These are phyloP conservation scores for Saccostrea cuccullata DNA, from an alignment of 1,140 invertebrate species.

Conservation along the genomic window DNA sequence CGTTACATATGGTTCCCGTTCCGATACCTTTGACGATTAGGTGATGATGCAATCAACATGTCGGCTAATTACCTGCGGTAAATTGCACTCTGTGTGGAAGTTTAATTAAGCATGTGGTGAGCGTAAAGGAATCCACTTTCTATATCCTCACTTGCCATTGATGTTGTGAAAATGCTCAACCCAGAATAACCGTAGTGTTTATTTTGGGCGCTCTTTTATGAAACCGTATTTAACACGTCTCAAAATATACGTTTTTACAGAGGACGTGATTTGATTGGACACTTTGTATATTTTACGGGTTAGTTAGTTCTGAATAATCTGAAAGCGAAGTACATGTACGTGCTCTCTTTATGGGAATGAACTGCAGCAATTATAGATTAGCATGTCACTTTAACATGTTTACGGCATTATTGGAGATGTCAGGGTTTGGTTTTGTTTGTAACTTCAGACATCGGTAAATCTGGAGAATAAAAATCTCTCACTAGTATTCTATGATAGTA, in stretches of 20 bases:
- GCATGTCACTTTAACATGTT: background rate
- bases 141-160: background rate
- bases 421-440: background rate
- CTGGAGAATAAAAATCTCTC: no score
- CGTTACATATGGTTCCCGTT: background rate
- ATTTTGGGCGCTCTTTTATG: background rate
- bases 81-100: background rate
- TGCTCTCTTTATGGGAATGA: background rate
- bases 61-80: background rate
- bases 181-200: background rate
- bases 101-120: constrained; percentile 11
- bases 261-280: background rate
- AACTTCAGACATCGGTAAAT: no score
- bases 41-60: constrained; percentile 10
- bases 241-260: background rate
- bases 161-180: constrained; percentile 7
- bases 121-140: background rate
- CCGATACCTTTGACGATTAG: background rate
- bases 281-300: background rate
- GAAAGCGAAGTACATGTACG: background rate
- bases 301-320: background rate
- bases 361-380: background rate
- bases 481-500: no score
- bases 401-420: background rate
- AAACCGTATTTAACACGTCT: background rate